Percentiles rank a stretch among this genome's conserved stretches.
Evolutionary conservation across 2,113 vertebrate species (phyloP).

Genomic region (Agapornis roseicollis): DNA sequence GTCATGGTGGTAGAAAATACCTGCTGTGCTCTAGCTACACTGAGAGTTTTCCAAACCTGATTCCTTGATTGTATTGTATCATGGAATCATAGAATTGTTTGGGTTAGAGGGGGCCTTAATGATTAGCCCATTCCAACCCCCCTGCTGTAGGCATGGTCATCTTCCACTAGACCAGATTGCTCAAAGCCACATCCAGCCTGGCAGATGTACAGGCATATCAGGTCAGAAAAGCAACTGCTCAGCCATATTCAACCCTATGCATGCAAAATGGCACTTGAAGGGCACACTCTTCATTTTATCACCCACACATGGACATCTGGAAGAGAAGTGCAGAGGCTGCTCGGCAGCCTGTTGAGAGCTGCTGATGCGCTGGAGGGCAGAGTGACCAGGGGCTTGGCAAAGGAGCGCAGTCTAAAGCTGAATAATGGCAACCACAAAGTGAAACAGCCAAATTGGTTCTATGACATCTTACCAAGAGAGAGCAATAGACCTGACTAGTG

Average conservation of each 20-base stretch:
- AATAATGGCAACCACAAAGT: not conserved
- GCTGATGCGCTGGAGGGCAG: not conserved
- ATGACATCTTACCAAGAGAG: not conserved
- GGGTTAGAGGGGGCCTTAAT: not conserved
- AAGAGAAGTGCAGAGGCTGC: fast-evolving
- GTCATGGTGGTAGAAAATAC: not conserved
- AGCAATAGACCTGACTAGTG: not conserved
- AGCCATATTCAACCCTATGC: not conserved
- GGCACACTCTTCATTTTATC: not conserved
- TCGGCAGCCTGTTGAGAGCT: not conserved
- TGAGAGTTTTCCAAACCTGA: not conserved
- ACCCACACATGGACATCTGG: not conserved
- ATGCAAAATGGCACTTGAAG: not conserved
- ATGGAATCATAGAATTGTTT: not conserved
- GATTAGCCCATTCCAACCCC: not conserved
- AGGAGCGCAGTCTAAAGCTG: fast-evolving
- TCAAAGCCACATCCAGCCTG: not conserved
- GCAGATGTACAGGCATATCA: not conserved
- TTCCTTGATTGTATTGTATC: fast-evolving
- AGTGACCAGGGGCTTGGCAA: not conserved
- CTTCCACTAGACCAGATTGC: not conserved
- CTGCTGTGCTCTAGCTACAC: not conserved
- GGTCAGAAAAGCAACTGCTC: not conserved
- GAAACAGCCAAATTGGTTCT: not conserved
- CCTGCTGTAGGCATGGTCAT: not conserved